Evolutionary conservation across 2,888 invertebrate genomes (phyloP), one percentile per base, ranked within the genome.

Genomic region (Xiphydria camelus): DNA sequence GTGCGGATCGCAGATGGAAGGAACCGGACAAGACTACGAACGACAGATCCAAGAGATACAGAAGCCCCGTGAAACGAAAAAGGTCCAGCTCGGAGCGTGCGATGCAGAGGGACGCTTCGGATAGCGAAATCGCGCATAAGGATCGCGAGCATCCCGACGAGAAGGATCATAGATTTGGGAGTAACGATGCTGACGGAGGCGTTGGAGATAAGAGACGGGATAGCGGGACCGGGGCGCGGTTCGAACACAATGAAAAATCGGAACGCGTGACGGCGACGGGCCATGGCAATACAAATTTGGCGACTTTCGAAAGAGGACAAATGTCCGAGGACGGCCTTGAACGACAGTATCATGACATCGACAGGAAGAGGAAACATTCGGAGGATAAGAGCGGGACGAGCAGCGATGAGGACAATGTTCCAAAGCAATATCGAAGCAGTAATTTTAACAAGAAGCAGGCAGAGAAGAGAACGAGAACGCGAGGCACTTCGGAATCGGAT

Each of bases 1-100:
- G 66, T 43, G 44, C 49, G 3, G 65, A 67, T 47, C 57, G 66
- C 5, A 54, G 68, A 31, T 14, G 37, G n/a, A 43, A 34, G 29
- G 41, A 50, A 3, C 41, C 22, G 9, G 37, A 22, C n/a, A 45
- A 36, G 23, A 35, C 38, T 15, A n/a, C n/a, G n/a, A 4, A 29
- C 31, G 44, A 53, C 14, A 41, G 45, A 14, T 35, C 45, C 1
- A 37, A 38, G 19, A 43, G 31, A 17, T 25, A 29, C 4, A 51
- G 43, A 23, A 29, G 36, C 5, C 45, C 33, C 2, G 1, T 12
- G 29, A 20, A 10, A 47, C 35, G 22, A 15, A 36, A 44, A 18
- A 23, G 38, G 22, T 25, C 14, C 12, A 22, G 18, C 10, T 22
- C 22, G 19, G 7, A 45, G 21, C 6, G 14, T 22, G 12, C 9